Evolutionary conservation across 2,113 vertebrate genomes (phyloP), one percentile per base, ranked within the genome.

Genomic region (Glareola pratincola): DNA sequence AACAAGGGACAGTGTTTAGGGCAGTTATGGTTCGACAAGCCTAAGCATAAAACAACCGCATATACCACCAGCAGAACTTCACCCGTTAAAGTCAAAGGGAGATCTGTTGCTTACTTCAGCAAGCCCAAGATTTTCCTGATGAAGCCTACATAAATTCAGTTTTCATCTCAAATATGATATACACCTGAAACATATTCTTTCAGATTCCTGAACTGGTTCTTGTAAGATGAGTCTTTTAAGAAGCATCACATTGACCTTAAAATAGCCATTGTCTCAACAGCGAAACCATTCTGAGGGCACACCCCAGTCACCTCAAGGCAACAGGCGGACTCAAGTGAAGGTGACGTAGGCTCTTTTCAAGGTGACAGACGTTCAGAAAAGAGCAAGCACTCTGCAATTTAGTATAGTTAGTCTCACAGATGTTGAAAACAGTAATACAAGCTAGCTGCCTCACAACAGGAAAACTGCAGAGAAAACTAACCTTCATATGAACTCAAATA

Each of bases 1-100:
- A 80, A 97, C 43, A 98, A 43, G 45, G 63, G 50, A 37, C 34
- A 88, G 77, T 60, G 39, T 45, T 97, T 82, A 85, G 78, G 62
- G 45, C 34, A 72, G 22, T 7, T 29, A 34, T 1, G 12, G 34
- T 32, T 60, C 74, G n/a, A 68, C 24, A 82, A 62, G 37, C 17
- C 23, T 12, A 68, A 41, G 53, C 9, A 34, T 45, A 34, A 91
- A 87, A 60, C 9, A 60, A 43, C 9, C n/a, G 20, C 30, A 60
- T 32, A 14, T 9, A 14, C 27, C 12, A 37, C 22, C 22, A 39
- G 8, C 37, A 71, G 21, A 84, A 84, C 67, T 90, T 47, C n/a
- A 88, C 20, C 10, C 20, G 8, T 18, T 57, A 5, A 87, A 77
- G 36, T 32, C 69, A 75, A 54, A 81, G 34, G 34, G 16, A 75